A percentile compares a stretch with the other conserved stretches of the same genome.
phyloP scores from a whole-genome alignment of 2,888 invertebrate genomes.

The Paralinhomoeus sp. region DNA sequence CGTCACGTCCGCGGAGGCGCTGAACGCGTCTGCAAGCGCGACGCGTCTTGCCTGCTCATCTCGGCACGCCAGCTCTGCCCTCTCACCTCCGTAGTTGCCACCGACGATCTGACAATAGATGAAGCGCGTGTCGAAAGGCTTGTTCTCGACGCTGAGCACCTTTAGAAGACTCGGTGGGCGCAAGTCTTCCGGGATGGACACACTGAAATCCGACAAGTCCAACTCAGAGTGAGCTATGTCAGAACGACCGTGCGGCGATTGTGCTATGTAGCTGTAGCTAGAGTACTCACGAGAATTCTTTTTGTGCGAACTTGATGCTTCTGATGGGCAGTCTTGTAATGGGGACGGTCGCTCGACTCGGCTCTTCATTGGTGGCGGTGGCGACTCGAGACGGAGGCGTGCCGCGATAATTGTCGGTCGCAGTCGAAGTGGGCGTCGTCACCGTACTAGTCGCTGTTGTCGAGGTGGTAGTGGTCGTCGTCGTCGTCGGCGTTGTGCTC shows the following conservation, averaged over 20 bases:
- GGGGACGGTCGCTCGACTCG: background rate
- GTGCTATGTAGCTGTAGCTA: too few species aligned
- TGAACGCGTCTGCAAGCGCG: constrained; percentile 14
- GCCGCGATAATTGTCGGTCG: too few species aligned
- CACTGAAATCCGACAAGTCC: constrained; percentile 9
- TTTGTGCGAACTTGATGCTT: too few species aligned
- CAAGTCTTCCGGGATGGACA: constrained; percentile 18
- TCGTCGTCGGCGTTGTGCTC: too few species aligned
- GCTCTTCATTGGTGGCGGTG: background rate
- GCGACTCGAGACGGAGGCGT: background rate
- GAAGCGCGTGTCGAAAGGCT: constrained; percentile 16
- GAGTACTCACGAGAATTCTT: too few species aligned
- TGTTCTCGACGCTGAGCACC: constrained; percentile 17
- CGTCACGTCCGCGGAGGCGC: constrained; percentile 14
- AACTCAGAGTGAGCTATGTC: too few species aligned
- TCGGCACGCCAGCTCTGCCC: background rate
- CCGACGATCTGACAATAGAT: constrained; percentile 19
- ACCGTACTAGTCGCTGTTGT: too few species aligned
- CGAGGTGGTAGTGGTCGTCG: too few species aligned
- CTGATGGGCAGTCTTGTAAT: background rate
- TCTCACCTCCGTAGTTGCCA: constrained; percentile 17
- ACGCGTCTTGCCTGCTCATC: too few species aligned
- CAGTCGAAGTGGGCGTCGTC: too few species aligned
- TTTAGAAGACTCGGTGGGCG: constrained; percentile 19
- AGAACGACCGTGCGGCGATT: too few species aligned